phyloP scores from a whole-genome alignment of 2,888 invertebrate genomes.

The Psococerastis gibbosa region DNA sequence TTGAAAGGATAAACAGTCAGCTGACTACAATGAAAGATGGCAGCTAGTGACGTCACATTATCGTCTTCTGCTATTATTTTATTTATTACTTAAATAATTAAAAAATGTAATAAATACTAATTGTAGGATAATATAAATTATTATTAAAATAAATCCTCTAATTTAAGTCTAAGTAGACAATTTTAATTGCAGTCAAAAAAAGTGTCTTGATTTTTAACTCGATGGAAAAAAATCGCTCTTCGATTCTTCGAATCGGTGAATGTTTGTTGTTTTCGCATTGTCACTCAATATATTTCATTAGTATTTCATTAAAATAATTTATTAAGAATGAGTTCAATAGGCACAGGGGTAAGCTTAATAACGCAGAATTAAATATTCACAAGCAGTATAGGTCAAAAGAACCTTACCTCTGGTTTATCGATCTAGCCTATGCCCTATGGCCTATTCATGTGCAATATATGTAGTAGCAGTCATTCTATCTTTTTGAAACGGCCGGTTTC shows the following conservation, averaged over 20 bases:
- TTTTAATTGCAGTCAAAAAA: too few species aligned
- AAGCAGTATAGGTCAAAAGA: too few species aligned
- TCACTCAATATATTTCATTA: constrained; percentile 5
- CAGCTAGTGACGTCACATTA: not conserved
- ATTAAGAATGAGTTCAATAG: constrained; percentile 75
- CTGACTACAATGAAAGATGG: not conserved
- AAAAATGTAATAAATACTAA: not conserved
- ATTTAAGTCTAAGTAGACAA: too few species aligned
- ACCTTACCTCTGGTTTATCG: too few species aligned
- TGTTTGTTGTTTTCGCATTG: constrained; percentile 3
- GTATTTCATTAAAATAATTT: constrained; percentile 6
- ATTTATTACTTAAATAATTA: not conserved
- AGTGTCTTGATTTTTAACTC: not conserved
- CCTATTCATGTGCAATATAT: too few species aligned
- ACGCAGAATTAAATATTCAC: too few species aligned
- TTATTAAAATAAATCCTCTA: not conserved
- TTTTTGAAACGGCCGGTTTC: too few species aligned
- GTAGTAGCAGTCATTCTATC: too few species aligned
- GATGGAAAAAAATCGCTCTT: not conserved
- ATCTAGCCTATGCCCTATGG: too few species aligned
- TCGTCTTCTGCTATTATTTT: not conserved
- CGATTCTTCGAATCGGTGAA: constrained; percentile 8
- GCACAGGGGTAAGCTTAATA: constrained; percentile 62
- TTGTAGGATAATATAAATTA: not conserved
- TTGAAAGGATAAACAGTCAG: constrained; percentile 4